Evolutionary conservation across 2,113 vertebrate species (phyloP).

Genomic region (Sceloporus tristichus): DNA sequence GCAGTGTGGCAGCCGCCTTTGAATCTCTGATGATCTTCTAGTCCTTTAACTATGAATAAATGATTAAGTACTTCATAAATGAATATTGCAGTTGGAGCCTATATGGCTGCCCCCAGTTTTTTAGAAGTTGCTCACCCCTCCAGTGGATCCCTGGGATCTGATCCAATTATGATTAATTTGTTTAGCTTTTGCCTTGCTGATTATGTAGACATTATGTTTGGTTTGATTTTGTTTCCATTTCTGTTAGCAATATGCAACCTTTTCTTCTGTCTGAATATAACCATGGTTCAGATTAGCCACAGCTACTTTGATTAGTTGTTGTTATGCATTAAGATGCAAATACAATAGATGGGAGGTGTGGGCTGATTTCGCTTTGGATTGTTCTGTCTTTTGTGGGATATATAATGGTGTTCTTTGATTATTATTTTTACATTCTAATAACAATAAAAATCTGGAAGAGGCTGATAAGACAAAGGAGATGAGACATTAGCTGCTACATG

Average conservation of each 20-base stretch:
- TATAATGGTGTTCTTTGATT: not conserved
- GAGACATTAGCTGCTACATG: not conserved
- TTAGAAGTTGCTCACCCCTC: too few relatives aligned
- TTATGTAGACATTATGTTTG: not conserved
- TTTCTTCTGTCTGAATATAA: not conserved
- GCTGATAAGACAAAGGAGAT: not conserved
- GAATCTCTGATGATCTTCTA: not conserved
- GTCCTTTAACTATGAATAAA: too few relatives aligned
- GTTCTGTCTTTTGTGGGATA: not conserved
- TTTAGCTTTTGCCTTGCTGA: not conserved
- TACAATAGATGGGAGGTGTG: not conserved
- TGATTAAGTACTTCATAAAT: not conserved
- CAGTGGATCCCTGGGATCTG: too few relatives aligned
- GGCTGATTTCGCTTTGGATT: not conserved
- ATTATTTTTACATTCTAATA: not conserved
- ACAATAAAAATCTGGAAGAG: not conserved
- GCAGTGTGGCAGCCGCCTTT: not conserved
- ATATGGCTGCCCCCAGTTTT: too few relatives aligned
- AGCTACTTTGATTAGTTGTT: not conserved
- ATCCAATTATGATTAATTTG: not conserved
- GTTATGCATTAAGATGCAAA: constrained; percentile 7
- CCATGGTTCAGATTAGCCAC: not conserved
- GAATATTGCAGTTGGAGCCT: too few relatives aligned
- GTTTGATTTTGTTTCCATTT: not conserved
- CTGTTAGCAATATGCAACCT: not conserved